Evolutionary conservation across 35 echinoderm and acorn worm species (phyloP).

Genomic region (Eucidaris tribuloides): DNA sequence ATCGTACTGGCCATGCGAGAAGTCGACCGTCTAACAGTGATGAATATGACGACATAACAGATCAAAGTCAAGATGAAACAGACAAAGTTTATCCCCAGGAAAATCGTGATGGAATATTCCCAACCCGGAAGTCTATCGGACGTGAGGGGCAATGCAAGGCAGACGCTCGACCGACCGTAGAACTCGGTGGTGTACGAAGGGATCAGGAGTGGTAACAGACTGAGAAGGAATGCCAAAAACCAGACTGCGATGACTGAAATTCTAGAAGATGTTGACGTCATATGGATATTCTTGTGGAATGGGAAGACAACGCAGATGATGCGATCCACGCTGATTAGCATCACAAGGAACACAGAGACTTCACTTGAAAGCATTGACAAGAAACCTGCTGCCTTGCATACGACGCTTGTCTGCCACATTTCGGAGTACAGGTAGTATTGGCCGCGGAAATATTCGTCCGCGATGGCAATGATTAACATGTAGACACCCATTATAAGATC

Average conservation of each 20-base stretch:
- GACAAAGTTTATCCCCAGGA: constrained; percentile 11
- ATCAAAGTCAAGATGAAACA: not conserved
- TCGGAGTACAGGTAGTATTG: constrained; percentile 42
- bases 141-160: constrained; percentile 16
- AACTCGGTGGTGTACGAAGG: constrained; percentile 9
- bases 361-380: constrained; percentile 71
- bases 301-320: constrained; percentile 67
- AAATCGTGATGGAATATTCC: constrained; percentile 10
- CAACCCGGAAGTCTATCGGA: not conserved
- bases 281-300: not conserved
- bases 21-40: constrained; percentile 17
- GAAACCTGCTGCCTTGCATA: constrained; percentile 52
- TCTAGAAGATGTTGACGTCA: not conserved
- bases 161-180: constrained; percentile 28
- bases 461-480: constrained; percentile 70
- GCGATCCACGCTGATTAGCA: constrained; percentile 71
- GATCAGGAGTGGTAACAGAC: constrained; percentile 7
- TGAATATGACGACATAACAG: constrained; percentile 14
- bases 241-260: constrained; percentile 1
- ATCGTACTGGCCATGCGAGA: no score
- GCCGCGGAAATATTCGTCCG: constrained; percentile 55
- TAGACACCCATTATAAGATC: constrained; percentile 79
- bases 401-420: constrained; percentile 24
- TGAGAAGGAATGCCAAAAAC: constrained; percentile 4
- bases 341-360: constrained; percentile 67